phyloP scores from a whole-genome alignment of 1,140 invertebrate genomes.

The Pollicipes pollicipes region DNA sequence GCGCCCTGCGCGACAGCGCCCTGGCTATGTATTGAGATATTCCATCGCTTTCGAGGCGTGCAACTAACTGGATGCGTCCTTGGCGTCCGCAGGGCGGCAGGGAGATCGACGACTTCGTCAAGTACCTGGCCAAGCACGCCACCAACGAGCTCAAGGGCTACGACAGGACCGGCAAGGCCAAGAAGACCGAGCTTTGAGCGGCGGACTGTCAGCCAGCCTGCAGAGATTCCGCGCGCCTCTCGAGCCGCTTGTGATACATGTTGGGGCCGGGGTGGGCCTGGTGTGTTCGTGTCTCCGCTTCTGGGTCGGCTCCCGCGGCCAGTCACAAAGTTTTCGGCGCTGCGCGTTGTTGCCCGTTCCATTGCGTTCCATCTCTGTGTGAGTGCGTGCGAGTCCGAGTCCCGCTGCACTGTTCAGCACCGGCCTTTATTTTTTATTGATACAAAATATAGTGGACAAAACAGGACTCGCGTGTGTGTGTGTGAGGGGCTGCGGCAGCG shows the following conservation, averaged over 20 bases:
- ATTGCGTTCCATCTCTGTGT: neutral
- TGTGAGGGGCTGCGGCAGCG: no score
- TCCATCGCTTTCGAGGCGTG: no score
- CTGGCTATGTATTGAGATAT: no score
- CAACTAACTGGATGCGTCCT: no score
- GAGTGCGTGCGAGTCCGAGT: neutral
- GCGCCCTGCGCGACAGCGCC: no score
- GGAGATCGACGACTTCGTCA: conserved; percentile 84
- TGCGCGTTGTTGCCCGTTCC: neutral
- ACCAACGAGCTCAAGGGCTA: conserved; percentile 72
- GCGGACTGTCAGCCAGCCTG: neutral
- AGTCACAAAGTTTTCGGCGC: no score
- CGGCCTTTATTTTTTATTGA: neutral
- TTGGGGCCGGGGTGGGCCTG: no score
- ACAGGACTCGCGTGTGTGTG: no score
- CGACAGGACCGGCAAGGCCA: conserved; percentile 71
- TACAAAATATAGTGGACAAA: neutral
- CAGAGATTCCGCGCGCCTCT: neutral
- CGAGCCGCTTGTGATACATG: neutral
- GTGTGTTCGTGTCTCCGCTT: neutral
- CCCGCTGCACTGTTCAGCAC: neutral
- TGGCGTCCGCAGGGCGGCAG: conserved; percentile 84
- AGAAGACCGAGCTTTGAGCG: conserved; percentile 47
- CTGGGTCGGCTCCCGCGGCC: no score
- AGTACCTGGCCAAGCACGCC: conserved; percentile 85